Evolutionary conservation across 64 coral and sea anemone species (phyloP), one percentile per base, ranked within the genome.

Genomic region (Dendrophyllia cribrosa): DNA sequence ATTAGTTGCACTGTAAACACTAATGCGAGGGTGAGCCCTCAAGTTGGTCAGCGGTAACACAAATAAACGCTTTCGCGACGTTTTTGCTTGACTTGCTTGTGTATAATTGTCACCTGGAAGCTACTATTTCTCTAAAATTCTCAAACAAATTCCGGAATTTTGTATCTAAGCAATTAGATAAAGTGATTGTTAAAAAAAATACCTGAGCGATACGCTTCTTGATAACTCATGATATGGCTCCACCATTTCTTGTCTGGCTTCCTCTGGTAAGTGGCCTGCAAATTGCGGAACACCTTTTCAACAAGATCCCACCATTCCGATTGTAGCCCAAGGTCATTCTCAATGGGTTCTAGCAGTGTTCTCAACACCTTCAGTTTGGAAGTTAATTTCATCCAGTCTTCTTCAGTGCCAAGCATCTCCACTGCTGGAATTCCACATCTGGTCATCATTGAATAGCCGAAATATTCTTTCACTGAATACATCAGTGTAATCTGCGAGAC

Each of bases 401-500:
- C 79, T 70, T 90, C 89, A 66, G 50, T 73, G 3, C 93, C 88
- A 2, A 87, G 79, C 85, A 94, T 88, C 63, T 94, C 92, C 7
- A 95, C 67, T 6, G 61, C 62, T 10, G 95, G 95, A 3, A 96
- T 96, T 24, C 91, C 95, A 93, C 95, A 96, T 4, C 12, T 6
- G 3, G 17, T 19, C 47, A 43, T 16, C 0, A 78, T 64, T 64
- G 4, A 5, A 64, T 19, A 64, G 1, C 17, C 15, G 61, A 64
- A 64, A 20, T 64, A 64, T 19, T 20, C 0, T 5, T 64, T 64
- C 12, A 64, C 19, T 6, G 61, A 64, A 64, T 64, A 19, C 61
- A 96, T 96, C 55, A 96, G 13, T 15, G 95, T 92, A 11, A 96
- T 72, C 73, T 96, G 95, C n/a, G 95, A 96, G n/a, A 96, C 95